These are phyloP conservation scores for Nebria brevicollis DNA, from an alignment of 2,888 invertebrate genomes.

Conservation along the genomic window DNA sequence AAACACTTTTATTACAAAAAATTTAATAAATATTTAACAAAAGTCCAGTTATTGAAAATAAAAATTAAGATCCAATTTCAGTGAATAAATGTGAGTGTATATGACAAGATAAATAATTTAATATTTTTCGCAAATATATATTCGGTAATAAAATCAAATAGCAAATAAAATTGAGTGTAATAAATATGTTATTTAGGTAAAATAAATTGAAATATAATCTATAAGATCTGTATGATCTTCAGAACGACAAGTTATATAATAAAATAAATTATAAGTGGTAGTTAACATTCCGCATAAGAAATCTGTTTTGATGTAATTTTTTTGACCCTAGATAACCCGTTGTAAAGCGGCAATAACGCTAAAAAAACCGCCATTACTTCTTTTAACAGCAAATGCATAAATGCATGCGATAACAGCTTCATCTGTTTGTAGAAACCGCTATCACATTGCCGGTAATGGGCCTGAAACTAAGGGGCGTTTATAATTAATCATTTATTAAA, in stretches of 20 bases:
- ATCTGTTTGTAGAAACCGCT: neutral
- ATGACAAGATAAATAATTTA: too few relatives aligned
- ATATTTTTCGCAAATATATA: too few relatives aligned
- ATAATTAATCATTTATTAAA: constrained; percentile 43
- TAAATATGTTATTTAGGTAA: too few relatives aligned
- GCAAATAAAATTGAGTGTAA: too few relatives aligned
- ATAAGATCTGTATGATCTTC: too few relatives aligned
- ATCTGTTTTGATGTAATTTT: neutral
- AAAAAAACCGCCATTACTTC: neutral
- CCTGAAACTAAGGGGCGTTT: constrained; percentile 14
- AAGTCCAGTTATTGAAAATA: too few relatives aligned
- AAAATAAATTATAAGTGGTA: neutral
- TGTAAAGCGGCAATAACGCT: neutral
- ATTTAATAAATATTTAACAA: too few relatives aligned
- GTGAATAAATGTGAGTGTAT: too few relatives aligned
- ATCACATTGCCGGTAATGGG: constrained; percentile 22
- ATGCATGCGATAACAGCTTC: neutral
- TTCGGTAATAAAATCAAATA: too few relatives aligned
- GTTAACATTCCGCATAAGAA: neutral
- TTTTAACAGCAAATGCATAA: neutral
- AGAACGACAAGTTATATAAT: too few relatives aligned
- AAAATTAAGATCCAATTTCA: too few relatives aligned
- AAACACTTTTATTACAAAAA: neutral
- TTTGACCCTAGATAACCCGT: neutral
- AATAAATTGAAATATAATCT: too few relatives aligned